Evolutionary conservation across 1,140 invertebrate species (phyloP), one percentile per base, ranked within the genome.

Genomic region (Hylyphantes graminicola): DNA sequence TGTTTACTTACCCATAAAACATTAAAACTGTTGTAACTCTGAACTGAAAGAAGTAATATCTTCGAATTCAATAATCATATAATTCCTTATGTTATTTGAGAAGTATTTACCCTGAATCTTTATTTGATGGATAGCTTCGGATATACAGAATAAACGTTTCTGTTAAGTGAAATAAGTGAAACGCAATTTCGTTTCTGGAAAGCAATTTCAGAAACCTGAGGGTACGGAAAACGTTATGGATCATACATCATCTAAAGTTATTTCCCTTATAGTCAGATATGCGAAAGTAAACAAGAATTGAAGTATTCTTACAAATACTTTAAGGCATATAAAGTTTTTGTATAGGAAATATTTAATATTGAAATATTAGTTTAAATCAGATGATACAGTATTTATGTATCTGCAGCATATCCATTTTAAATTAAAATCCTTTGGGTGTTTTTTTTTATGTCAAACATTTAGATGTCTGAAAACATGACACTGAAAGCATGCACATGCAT

Each of bases 81-180:
- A 54, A 70, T 70, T 70, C 68, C 54, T 70, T 70, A 70, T 70
- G n/a, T 70, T 70, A 51, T 51, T 59, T 59, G 12, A 53, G 8
- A 70, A 70, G 67, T 70, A 53, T 70, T 59, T 70, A 53, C 10
- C 51, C 68, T 53, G 51, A 10, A 15, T 17, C 64, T n/a, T 4
- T 70, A 70, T 35, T 35, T 35, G 35, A 70, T 70, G 68, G 68
- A 70, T 53, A 70, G 54, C 68, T 0, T 70, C 50, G 54, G 35
- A 70, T 70, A 54, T 35, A 2, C 19, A 70, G 50, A 17, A 70
- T 70, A 70, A 70, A 70, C 50, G 68, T 51, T 54, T 70, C 54
- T 70, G 68, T 70, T 70, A 70, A 70, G 54, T 70, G 54, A 70
- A 70, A 70, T 70, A 70, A 70, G 68, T 70, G 68, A 70, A 70